Conservation (phyloP, 2,797 vertebrate species). For the Alca torda region DNA sequence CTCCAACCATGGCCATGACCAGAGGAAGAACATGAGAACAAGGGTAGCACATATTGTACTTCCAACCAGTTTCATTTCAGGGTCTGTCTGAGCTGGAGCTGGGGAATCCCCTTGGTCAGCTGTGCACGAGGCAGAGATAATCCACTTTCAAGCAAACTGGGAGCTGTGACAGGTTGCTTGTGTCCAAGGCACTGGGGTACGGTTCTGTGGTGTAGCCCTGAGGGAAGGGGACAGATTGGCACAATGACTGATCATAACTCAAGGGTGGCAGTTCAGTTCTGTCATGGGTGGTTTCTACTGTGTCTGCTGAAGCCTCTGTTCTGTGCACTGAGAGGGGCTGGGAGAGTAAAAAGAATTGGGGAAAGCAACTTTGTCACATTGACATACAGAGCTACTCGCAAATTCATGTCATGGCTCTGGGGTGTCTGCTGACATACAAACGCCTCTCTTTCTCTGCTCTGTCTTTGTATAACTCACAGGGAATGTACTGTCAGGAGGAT, state of each 20-base stretch:
- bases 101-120: neutral
- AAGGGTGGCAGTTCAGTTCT: neutral
- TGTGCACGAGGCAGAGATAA: fast-evolving
- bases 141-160: neutral
- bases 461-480: conserved; percentile 1
- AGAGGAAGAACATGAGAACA: neutral
- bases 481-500: conserved; percentile 35
- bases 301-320: neutral
- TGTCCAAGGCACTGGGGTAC: neutral
- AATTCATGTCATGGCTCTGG: neutral
- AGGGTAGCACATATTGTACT: too few relatives aligned
- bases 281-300: neutral
- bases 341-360: neutral
- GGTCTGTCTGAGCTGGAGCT: neutral
- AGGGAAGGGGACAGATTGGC: too few relatives aligned
- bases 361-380: neutral
- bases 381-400: neutral
- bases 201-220: neutral
- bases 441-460: neutral
- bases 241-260: neutral
- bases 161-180: neutral
- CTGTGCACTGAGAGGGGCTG: neutral
- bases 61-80: neutral
- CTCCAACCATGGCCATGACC: neutral
- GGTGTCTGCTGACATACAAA: conserved; percentile 21